Conservation (phyloP, 2,797 vertebrate species). For the Florisuga fusca region DNA sequence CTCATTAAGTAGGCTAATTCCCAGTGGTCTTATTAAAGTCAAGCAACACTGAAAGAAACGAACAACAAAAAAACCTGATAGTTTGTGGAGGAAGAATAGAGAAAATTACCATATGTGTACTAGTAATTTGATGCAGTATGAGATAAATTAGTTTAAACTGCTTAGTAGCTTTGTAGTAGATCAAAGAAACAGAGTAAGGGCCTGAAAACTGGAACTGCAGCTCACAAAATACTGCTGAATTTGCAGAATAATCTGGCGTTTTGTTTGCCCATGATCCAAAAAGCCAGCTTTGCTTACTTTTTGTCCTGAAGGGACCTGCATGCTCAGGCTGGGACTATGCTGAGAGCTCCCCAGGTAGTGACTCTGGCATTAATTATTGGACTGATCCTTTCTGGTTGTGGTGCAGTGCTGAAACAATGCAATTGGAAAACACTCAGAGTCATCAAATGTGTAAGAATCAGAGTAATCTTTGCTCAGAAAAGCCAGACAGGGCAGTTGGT, state of each 20-base stretch:
- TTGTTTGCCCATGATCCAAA: not conserved
- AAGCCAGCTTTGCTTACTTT: not conserved
- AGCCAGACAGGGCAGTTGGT: accelerated
- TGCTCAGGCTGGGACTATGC: accelerated
- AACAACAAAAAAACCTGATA: not conserved
- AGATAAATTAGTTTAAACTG: slow-evolving; percentile 7
- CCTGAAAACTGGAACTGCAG: not conserved
- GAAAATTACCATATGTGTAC: not conserved
- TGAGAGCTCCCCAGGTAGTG: no score
- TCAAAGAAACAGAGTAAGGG: not conserved
- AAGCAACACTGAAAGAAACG: not conserved
- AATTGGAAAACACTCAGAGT: not conserved
- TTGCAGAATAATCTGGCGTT: not conserved
- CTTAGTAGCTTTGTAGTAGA: not conserved
- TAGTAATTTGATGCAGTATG: not conserved
- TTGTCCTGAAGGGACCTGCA: not conserved
- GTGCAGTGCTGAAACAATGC: not conserved
- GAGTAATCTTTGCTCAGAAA: not conserved
- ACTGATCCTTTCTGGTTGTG: not conserved
- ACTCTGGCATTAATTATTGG: not conserved
- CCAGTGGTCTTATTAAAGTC: slow-evolving; percentile 32
- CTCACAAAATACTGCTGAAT: not conserved
- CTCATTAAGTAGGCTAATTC: slow-evolving; percentile 28
- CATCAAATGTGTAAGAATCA: not conserved
- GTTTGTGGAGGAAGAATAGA: not conserved